These are phyloP conservation scores for Chionis minor DNA, from an alignment of 2,113 vertebrate genomes.

Conservation along the genomic window DNA sequence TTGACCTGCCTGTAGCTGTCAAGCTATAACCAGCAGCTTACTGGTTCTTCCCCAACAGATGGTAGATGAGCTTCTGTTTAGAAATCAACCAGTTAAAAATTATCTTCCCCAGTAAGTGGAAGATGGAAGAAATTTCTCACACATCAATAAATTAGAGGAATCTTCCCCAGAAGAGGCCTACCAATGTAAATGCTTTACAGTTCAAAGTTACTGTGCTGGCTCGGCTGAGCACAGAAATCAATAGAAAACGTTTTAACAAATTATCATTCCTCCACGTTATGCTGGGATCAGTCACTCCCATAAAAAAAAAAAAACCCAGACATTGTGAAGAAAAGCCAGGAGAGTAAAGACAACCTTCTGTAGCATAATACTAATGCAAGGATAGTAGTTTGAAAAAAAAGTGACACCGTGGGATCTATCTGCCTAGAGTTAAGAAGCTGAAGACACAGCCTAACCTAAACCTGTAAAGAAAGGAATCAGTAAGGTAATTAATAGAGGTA, in stretches of 20 bases:
- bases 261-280: neutral
- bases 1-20: slow-evolving; percentile 8
- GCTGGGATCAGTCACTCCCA: neutral
- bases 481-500: neutral
- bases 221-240: neutral
- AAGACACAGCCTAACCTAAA: neutral
- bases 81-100: slow-evolving; percentile 42
- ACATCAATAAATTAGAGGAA: neutral
- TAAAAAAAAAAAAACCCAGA: neutral
- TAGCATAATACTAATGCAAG: neutral
- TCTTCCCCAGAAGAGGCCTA: neutral
- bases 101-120: neutral
- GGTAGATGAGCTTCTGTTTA: neutral
- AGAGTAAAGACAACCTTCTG: accelerated
- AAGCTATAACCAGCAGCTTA: neutral
- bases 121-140: neutral
- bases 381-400: neutral
- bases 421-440: neutral
- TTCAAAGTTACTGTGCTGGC: neutral
- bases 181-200: neutral
- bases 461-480: neutral
- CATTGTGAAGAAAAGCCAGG: neutral
- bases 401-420: neutral
- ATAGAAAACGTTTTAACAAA: neutral
- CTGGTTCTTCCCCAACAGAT: neutral